Evolutionary conservation across 2,113 vertebrate genomes (phyloP), one percentile per base, ranked within the genome.

Genomic region (Struthidea cinerea): DNA sequence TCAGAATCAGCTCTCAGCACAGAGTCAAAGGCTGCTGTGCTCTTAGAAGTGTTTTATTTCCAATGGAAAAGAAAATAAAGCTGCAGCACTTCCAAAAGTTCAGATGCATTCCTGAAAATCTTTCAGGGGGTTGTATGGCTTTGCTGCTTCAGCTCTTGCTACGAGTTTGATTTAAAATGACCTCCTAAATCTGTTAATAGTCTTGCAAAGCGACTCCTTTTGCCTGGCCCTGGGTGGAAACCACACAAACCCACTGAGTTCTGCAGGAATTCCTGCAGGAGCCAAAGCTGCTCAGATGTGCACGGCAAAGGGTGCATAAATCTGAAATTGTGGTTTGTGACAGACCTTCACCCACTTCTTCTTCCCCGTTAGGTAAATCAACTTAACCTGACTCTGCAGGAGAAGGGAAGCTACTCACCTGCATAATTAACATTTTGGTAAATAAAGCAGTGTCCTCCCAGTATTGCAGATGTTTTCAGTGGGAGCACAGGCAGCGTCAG

Each of bases 21-120:
- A 86, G 79, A 93, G 81, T 94, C 85, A 92, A 93, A 94, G 71
- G 71, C 87, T 70, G 56, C 82, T 60, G 67, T 70, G 63, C 85
- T 74, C 68, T 94, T 81, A 91, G 84, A 92, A 96, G 78, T 88
- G 68, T 88, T 96, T 94, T 86, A 53, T 85, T 90, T 94, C 26
- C 0, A 56, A 84, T 96, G 93, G 92, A 93, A 96, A 96, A 83
- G 79, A 91, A 95, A 96, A 97, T 88, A 97, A 95, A 95, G 75
- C 85, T 64, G 39, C 90, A 86, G 75, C 52, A 35, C 91, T 90
- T 89, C 39, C 3, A 46, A 30, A 73, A 93, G 82, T 94, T 92
- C 84, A 85, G 67, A 69, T 95, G 78, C 89, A 80, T 97, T 97
- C 94, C 91, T 90, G 90, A 63, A 92, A 94, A 71, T 93, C 87